Evolutionary conservation across 2,888 invertebrate species (phyloP).

Genomic region (Lithophane ornitopus): DNA sequence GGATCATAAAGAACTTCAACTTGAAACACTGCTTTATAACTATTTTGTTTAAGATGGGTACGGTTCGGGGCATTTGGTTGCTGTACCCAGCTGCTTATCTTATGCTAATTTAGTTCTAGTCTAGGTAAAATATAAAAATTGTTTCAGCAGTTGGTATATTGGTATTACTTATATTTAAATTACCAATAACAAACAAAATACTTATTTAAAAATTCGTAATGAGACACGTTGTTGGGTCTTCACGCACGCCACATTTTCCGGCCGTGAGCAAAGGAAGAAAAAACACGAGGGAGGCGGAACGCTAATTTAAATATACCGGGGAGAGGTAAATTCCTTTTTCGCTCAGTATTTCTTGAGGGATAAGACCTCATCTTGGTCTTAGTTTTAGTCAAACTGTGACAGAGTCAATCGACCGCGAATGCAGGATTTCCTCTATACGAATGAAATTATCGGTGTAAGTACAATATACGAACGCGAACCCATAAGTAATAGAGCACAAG

Average conservation of each 20-base stretch:
- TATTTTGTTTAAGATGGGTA: not conserved
- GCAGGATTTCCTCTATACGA: slow-evolving; percentile 38
- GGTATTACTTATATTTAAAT: not conserved
- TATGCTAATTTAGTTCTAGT: slow-evolving; percentile 19
- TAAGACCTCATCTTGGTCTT: slow-evolving; percentile 48
- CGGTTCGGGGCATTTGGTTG: not conserved
- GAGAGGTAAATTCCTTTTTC: slow-evolving; percentile 55
- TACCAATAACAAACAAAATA: not conserved
- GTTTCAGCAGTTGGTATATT: not conserved
- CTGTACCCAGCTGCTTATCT: slow-evolving; percentile 1
- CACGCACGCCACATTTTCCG: slow-evolving; percentile 42
- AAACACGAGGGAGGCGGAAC: slow-evolving; percentile 54
- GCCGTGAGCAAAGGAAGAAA: slow-evolving; percentile 43
- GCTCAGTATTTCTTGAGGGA: slow-evolving; percentile 57
- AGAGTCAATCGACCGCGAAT: slow-evolving; percentile 40
- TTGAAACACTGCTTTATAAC: slow-evolving; percentile 17
- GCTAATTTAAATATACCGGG: slow-evolving; percentile 65
- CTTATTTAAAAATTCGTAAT: slow-evolving; percentile 8
- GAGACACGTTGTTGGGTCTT: slow-evolving; percentile 26
- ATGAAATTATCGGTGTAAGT: slow-evolving; percentile 47
- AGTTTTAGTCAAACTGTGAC: slow-evolving; percentile 51
- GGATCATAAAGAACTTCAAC: not conserved
- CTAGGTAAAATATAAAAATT: not conserved
- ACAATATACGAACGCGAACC: slow-evolving; percentile 19
- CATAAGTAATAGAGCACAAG: slow-evolving; percentile 7